Percentiles rank a stretch among this genome's conserved stretches.
Conservation (phyloP, 2,797 vertebrate genomes). For the Phrynocephalus vlangalii region DNA sequence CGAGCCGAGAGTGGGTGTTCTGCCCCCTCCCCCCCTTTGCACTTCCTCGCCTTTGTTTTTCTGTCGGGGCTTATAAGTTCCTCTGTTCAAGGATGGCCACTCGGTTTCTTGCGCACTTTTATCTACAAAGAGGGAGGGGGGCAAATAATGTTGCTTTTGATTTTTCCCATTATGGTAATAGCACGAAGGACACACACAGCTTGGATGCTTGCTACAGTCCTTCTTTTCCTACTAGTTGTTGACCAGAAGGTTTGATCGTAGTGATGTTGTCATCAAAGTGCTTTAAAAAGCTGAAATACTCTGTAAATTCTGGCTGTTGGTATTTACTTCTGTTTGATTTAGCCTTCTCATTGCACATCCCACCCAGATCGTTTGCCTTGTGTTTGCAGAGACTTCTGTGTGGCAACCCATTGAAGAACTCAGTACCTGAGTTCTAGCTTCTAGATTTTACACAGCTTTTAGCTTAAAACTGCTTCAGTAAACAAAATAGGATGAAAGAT, state of each 20-base stretch:
- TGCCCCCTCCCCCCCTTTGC: too few species aligned
- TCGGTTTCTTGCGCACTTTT: not conserved
- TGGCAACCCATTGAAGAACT: not conserved
- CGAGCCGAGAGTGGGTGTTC: not conserved
- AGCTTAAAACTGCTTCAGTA: not conserved
- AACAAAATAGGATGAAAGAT: not conserved
- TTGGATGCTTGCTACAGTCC: not conserved
- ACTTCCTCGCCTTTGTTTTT: too few species aligned
- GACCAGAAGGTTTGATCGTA: not conserved
- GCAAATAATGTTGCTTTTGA: not conserved
- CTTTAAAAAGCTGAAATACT: not conserved
- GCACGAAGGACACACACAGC: too few species aligned
- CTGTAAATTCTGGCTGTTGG: not conserved
- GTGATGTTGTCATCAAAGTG: not conserved
- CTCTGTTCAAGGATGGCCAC: not conserved
- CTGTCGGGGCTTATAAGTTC: too few species aligned
- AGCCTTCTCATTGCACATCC: not conserved
- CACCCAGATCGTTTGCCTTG: not conserved
- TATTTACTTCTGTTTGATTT: not conserved
- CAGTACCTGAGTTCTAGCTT: not conserved
- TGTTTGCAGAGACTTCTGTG: not conserved
- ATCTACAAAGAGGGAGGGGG: too few species aligned
- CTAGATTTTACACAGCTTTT: not conserved
- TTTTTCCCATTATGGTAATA: not conserved
- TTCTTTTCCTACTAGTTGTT: not conserved